phyloP scores from a whole-genome alignment of 2,888 invertebrate species.

The Drosophila nigricruria region DNA sequence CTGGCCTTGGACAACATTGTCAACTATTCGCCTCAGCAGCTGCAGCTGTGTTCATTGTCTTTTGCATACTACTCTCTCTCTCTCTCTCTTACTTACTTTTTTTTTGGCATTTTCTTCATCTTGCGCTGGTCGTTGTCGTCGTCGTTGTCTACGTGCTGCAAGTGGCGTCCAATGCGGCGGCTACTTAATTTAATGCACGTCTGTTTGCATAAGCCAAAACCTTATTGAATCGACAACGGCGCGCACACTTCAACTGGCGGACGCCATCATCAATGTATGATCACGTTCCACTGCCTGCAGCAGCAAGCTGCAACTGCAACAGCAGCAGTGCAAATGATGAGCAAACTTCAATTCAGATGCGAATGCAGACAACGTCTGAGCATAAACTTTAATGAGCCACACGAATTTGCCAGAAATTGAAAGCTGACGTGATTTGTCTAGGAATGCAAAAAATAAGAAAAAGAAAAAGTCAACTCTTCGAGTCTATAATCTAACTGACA shows the following conservation, averaged over 20 bases:
- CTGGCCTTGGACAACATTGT: constrained; percentile 64
- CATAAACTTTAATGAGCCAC: constrained; percentile 78
- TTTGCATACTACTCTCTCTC: constrained; percentile 28
- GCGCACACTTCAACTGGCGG: constrained; percentile 42
- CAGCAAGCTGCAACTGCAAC: constrained; percentile 38
- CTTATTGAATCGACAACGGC: constrained; percentile 71
- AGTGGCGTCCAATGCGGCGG: constrained; percentile 67
- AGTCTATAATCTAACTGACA: not conserved
- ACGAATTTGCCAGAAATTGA: constrained; percentile 77
- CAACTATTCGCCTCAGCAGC: constrained; percentile 37
- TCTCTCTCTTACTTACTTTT: not conserved
- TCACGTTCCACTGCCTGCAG: constrained; percentile 73
- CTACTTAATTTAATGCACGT: constrained; percentile 82
- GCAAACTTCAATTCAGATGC: constrained; percentile 72
- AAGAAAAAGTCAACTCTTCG: not conserved
- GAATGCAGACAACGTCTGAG: constrained; percentile 62
- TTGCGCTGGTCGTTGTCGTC: constrained; percentile 43
- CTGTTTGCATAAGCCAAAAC: constrained; percentile 81
- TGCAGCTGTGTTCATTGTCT: constrained; percentile 50
- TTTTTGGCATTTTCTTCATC: constrained; percentile 14
- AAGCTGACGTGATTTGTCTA: constrained; percentile 75
- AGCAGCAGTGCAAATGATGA: constrained; percentile 73
- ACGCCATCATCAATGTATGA: constrained; percentile 80
- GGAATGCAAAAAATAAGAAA: not conserved
- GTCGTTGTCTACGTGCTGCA: constrained; percentile 72